phyloP scores from a whole-genome alignment of 2,113 vertebrate species.

The Phaethornis superciliosus region DNA sequence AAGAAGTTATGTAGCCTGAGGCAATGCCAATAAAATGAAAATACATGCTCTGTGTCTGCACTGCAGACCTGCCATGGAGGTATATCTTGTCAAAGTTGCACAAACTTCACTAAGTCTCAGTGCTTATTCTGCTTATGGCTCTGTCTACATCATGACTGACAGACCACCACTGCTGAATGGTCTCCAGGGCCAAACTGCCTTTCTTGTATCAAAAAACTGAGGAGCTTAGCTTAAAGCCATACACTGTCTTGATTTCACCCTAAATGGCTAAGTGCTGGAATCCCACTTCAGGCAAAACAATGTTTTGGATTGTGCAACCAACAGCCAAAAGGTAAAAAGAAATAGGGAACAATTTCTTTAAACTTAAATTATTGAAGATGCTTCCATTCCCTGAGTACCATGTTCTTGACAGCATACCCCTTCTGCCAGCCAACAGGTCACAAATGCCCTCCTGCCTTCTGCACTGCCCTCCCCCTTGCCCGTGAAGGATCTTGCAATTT shows the following conservation, averaged over 20 bases:
- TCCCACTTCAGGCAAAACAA: not conserved
- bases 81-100: not conserved
- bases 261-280: not conserved
- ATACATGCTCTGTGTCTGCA: not conserved
- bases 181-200: not conserved
- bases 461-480: not conserved
- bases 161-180: rapidly evolving
- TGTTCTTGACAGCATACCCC: not conserved
- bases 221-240: not conserved
- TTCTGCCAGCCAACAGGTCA: not conserved
- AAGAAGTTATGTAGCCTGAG: not conserved
- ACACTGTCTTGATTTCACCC: not conserved
- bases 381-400: not conserved
- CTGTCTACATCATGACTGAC: not conserved
- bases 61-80: not conserved
- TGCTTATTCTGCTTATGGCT: not conserved
- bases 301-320: not conserved
- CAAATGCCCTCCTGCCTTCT: not conserved
- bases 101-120: not conserved
- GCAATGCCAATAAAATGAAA: not conserved
- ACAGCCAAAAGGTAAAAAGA: not conserved
- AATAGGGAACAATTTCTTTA: not conserved
- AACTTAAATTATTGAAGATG: not conserved
- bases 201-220: not conserved
- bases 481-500: not conserved